A percentile compares a stretch with the other conserved stretches of the same genome.
Conservation (phyloP, 2,113 vertebrate species). For the Pholis gunnellus region DNA sequence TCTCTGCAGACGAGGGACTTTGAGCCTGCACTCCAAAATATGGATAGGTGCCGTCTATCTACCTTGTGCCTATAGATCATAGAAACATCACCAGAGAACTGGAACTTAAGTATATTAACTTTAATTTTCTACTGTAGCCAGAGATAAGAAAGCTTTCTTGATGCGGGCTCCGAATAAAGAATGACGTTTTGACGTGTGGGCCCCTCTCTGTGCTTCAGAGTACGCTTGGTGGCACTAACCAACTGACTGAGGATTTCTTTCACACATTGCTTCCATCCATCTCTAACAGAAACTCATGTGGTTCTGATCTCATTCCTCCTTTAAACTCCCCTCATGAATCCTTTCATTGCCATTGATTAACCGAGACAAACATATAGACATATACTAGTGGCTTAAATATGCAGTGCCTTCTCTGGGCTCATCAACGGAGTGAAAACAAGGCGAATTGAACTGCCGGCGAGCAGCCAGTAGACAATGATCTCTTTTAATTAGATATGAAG, state of each 20-base stretch:
- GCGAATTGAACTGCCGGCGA: constrained; percentile 71
- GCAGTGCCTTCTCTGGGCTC: constrained; percentile 31
- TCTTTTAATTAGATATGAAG: constrained; percentile 81
- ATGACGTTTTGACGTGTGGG: background rate
- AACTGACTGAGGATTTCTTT: constrained; percentile 4
- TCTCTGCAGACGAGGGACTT: constrained; percentile 40
- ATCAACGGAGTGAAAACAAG: constrained; percentile 66
- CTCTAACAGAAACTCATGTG: background rate
- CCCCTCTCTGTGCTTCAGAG: background rate
- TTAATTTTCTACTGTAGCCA: constrained; percentile 13
- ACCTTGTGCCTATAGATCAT: constrained; percentile 19
- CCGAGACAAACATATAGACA: constrained; percentile 46
- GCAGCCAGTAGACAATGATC: constrained; percentile 73
- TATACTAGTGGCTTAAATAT: constrained; percentile 59
- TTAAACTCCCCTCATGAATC: constrained; percentile 27
- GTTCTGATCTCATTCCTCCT: constrained; percentile 10
- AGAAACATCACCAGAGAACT: constrained; percentile 1
- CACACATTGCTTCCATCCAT: constrained; percentile 1
- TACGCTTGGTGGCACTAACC: background rate
- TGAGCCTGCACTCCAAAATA: constrained; percentile 38
- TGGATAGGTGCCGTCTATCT: constrained; percentile 24
- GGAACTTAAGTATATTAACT: constrained; percentile 11
- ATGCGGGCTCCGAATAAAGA: background rate
- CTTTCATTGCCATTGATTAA: constrained; percentile 46
- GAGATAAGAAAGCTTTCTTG: constrained; percentile 23